A percentile compares a stretch with the other conserved stretches of the same genome.
These are phyloP conservation scores for Platyscapa corneri DNA, from an alignment of 1,140 invertebrate species.

Conservation along the genomic window DNA sequence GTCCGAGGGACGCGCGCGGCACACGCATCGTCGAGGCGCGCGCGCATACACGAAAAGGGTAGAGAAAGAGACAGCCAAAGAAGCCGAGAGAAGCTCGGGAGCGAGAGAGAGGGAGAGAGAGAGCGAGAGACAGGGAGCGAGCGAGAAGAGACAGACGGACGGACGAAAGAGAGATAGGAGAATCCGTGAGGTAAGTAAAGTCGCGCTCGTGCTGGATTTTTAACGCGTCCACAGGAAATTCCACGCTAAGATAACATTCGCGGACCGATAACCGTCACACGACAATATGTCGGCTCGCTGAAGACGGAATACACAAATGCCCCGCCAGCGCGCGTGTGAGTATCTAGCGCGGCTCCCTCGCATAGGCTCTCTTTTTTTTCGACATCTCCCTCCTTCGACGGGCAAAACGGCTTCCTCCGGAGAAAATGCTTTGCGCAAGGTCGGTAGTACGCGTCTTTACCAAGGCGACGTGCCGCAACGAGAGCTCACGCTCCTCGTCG, in stretches of 20 bases:
- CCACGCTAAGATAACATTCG: background rate
- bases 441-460: background rate
- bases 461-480: background rate
- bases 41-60: background rate
- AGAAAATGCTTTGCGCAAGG: too few species aligned
- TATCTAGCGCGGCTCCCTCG: background rate
- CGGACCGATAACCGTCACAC: background rate
- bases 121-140: background rate
- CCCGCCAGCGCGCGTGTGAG: background rate
- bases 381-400: background rate
- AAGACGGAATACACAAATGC: background rate
- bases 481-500: background rate
- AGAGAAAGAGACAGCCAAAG: background rate
- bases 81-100: background rate
- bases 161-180: background rate
- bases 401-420: background rate
- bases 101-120: background rate
- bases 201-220: background rate
- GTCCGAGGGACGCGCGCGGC: background rate
- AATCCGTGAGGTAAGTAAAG: conserved; percentile 16
- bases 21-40: background rate
- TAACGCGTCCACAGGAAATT: background rate
- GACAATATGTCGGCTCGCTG: conserved; percentile 22
- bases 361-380: background rate
- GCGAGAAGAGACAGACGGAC: background rate